These are phyloP conservation scores for Nannoperca obscura DNA, from an alignment of 2,797 vertebrate species.

Conservation along the genomic window DNA sequence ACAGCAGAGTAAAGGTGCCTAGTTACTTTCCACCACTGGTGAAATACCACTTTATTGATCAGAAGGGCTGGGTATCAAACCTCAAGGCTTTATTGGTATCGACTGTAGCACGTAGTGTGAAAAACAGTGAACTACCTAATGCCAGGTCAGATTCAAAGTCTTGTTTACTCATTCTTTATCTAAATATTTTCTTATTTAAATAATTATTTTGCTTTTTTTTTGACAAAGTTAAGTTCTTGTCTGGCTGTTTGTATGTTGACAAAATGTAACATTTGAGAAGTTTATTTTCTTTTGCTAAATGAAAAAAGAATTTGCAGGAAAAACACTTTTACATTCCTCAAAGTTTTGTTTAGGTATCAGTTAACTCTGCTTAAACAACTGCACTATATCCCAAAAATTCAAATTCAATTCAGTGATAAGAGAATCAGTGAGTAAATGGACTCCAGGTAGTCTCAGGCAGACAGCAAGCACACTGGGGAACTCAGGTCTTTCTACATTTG, in stretches of 20 bases:
- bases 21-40: not conserved
- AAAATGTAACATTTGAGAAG: not conserved
- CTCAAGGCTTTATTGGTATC: not conserved
- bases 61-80: not conserved
- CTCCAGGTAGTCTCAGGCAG: slow-evolving; percentile 25
- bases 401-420: not conserved
- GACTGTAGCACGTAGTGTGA: not conserved
- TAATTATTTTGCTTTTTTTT: not conserved
- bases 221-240: not conserved
- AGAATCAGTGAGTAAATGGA: not conserved
- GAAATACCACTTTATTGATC: not conserved
- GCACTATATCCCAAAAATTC: not conserved
- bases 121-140: not conserved
- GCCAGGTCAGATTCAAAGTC: not conserved
- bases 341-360: not conserved
- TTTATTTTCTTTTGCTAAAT: not conserved
- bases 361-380: not conserved
- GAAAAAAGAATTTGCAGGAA: not conserved
- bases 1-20: not conserved
- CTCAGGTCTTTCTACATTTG: slow-evolving; percentile 45
- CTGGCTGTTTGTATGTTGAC: not conserved
- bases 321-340: not conserved
- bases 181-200: slow-evolving; percentile 6
- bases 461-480: slow-evolving; percentile 26
- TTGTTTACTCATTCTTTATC: not conserved